Base-by-base conservation (phyloP, 2,113 vertebrate genomes). In the Gulo gulo region DNA sequence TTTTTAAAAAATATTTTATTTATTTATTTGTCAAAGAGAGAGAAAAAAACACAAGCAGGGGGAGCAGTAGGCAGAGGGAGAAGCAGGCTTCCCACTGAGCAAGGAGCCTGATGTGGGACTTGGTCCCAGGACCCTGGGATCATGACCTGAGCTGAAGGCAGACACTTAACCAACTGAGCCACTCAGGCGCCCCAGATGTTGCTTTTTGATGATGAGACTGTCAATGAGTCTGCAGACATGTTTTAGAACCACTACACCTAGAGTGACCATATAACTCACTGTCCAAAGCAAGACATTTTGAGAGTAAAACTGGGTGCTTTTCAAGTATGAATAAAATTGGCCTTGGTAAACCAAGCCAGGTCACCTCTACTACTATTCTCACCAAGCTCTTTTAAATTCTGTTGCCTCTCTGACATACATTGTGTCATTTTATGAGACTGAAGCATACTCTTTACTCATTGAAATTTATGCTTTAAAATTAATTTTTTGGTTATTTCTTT, bases 401-500 rank as follows among this genome's bases (percentile, higher is more conserved):
- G 80, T 94, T 26, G 34, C 47, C 50, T 50, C 81, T 63, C 84
- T 82, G 57, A 81, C 34, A 57, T 45, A 52, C 47, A 50, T 2
- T 29, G 34, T 69, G 36, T 71, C n/a, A 39, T 71, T 89, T 91
- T 59, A 59, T 59, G 57, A 59, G 21, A 59, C 57, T 59, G 23
- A 94, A 93, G 78, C 26, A 88, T 29, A 36, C 13, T 2, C 67
- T 93, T n/a, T 36, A 29, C 29, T 86, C 82, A n/a, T 10, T 29
- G 26, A 88, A 89, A 76, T 65, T 69, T 50, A 34, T 92, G 24
- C 34, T 61, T 96, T 76, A 63, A 85, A 21, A 67, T 63, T 76
- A 31, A 31, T 86, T 90, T 97, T 74, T 92, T 80, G 36, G 78
- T n/a, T 10, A 91, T 79, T 36, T 92, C 91, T 97, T 85, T 18